phyloP scores from a whole-genome alignment of 2,113 vertebrate genomes.

The Alethe castanea region DNA sequence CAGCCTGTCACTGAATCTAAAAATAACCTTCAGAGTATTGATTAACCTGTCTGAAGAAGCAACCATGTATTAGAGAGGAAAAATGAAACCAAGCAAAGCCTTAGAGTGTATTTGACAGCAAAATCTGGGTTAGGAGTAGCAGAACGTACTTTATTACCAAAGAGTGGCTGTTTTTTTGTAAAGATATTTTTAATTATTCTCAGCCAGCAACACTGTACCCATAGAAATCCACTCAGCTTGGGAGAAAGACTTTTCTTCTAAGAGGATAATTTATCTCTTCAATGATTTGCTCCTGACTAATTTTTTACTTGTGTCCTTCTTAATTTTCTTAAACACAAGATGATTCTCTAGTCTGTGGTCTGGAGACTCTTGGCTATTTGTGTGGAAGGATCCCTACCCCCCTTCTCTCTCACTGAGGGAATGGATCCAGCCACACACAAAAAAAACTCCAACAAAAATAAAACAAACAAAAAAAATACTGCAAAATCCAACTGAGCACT shows the following conservation, averaged over 20 bases:
- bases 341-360: neutral
- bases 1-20: constrained; percentile 1
- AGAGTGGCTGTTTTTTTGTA: neutral
- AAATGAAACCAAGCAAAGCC: constrained; percentile 12
- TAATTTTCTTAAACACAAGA: neutral
- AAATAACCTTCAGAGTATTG: constrained; percentile 1
- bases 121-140: neutral
- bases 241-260: neutral
- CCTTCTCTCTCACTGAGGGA: neutral
- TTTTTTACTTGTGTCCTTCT: neutral
- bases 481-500: neutral
- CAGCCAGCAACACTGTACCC: neutral
- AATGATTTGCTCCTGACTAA: neutral
- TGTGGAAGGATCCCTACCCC: neutral
- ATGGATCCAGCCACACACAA: neutral
- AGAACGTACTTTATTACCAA: neutral
- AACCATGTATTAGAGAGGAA: constrained; percentile 8
- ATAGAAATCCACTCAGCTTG: neutral
- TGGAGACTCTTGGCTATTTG: neutral
- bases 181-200: neutral
- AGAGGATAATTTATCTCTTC: neutral
- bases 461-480: neutral
- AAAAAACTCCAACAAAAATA: neutral
- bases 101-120: neutral
- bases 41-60: neutral